Percentiles rank a stretch among this genome's conserved stretches.
Evolutionary conservation across 2,888 invertebrate species (phyloP).

Genomic region (Drosophila paucipuncta): DNA sequence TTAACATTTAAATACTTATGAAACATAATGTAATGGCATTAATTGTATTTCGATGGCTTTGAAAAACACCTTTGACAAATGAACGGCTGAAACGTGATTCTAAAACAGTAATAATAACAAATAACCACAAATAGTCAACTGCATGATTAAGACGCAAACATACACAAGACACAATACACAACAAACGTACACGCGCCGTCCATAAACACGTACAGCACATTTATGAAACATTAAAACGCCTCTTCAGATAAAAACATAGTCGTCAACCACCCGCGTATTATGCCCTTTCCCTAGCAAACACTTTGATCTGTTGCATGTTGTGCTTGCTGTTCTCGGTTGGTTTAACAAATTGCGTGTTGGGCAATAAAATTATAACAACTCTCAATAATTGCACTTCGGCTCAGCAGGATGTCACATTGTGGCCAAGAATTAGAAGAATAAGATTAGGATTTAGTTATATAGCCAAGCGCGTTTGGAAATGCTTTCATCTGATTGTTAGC

Average conservation of each 20-base stretch:
- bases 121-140: slow-evolving; percentile 19
- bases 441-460: neutral
- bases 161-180: neutral
- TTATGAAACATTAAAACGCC: slow-evolving; percentile 60
- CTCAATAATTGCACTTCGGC: slow-evolving; percentile 38
- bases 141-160: slow-evolving; percentile 22
- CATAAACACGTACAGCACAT: slow-evolving; percentile 62
- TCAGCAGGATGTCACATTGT: slow-evolving; percentile 25
- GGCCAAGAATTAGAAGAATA: slow-evolving; percentile 18
- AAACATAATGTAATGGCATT: slow-evolving; percentile 1
- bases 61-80: slow-evolving; percentile 24
- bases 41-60: slow-evolving; percentile 25
- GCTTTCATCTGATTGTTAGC: slow-evolving; percentile 11
- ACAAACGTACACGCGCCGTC: slow-evolving; percentile 13
- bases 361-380: slow-evolving; percentile 51
- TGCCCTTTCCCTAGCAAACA: neutral
- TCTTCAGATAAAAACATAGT: slow-evolving; percentile 44
- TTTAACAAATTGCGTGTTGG: slow-evolving; percentile 58
- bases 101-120: slow-evolving; percentile 15
- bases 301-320: slow-evolving; percentile 27
- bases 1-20: neutral
- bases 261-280: neutral
- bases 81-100: slow-evolving; percentile 29
- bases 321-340: slow-evolving; percentile 16
- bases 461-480: slow-evolving; percentile 3